Percentiles rank a stretch among this genome's conserved stretches.
Evolutionary conservation across 2,888 invertebrate species (phyloP).

Genomic region (Polymixis lichenea): DNA sequence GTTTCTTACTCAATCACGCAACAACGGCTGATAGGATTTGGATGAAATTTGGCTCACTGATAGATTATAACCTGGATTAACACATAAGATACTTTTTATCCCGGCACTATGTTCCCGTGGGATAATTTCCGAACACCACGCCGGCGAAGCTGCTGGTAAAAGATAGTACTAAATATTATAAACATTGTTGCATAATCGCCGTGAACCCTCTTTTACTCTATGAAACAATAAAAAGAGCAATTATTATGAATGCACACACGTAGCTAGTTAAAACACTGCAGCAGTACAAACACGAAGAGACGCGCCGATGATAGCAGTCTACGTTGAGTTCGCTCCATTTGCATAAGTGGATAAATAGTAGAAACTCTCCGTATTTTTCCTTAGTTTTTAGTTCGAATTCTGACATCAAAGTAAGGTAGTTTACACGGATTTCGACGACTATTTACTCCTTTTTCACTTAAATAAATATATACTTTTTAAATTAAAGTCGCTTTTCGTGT

Average conservation of each 20-base stretch:
- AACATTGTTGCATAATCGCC: no score
- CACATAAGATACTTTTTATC: no score
- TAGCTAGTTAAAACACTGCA: conserved; percentile 17
- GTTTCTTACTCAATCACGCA: no score
- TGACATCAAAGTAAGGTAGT: conserved; percentile 15
- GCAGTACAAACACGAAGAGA: conserved; percentile 10
- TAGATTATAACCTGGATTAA: no score
- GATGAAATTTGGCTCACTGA: no score
- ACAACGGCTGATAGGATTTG: no score
- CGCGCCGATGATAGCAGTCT: conserved; percentile 15
- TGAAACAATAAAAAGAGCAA: conserved; percentile 21
- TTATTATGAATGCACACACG: conserved; percentile 36
- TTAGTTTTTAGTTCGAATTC: conserved; percentile 4
- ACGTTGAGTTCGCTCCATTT: conserved; percentile 39
- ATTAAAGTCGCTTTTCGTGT: not conserved
- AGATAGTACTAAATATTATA: no score
- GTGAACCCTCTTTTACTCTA: no score
- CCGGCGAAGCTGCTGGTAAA: no score
- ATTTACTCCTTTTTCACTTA: no score
- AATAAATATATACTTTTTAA: not conserved
- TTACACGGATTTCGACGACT: not conserved
- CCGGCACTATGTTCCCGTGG: no score
- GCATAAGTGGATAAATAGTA: conserved; percentile 41
- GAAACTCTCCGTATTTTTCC: conserved; percentile 27
- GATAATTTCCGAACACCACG: no score